Base-by-base conservation (phyloP, 2,888 invertebrate genomes). In the Habrosyne pyritoides region DNA sequence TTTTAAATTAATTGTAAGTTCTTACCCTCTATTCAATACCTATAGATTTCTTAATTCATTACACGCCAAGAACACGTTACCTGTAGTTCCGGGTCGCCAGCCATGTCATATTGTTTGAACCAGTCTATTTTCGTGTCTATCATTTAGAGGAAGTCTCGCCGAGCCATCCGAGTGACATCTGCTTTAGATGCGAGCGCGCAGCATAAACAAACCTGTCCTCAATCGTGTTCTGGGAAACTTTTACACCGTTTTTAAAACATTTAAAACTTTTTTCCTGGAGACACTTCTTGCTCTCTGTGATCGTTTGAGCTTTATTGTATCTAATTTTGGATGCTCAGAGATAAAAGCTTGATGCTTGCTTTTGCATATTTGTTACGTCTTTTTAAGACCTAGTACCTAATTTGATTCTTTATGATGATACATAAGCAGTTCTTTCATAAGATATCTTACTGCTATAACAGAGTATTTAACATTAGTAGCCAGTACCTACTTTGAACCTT, bases 161-260 rank as follows among this genome's bases (percentile, higher is more conserved):
- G 42, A 76, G 78, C 77, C 77, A 71, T 75, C 66, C 73, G 71
- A 86, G 83, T 89, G 90, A 89, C 90, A 90, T 85, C 83, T 85
- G 83, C 73, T 75, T 77, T 77, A 76, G 75, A 73, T 77, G 68
- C 68, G 69, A 67, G 70, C 71, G 77, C 75, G 64, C 75, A 84
- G 79, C 77, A 75, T 86, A 90, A 91, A 91, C 90, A 91, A 78
- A 79, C 76, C 80, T 86, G 90, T 76, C 86, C 89, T 79, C 84
- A 76, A 84, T 89, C 77, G 71, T 69, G 68, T 90, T 91, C 91
- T 73, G 65, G 80, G 91, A 90, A 91, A 84, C 84, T 89, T 89
- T 89, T 87, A 88, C 82, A 81, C 73, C 77, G 81, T 28, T 30
- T 81, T 81, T 84, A 77, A 80, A 81, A 78, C 83, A 79, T 80